Percentiles rank a stretch among this genome's conserved stretches.
Conservation (phyloP, 1,140 invertebrate genomes). For the Aricia agestis region DNA sequence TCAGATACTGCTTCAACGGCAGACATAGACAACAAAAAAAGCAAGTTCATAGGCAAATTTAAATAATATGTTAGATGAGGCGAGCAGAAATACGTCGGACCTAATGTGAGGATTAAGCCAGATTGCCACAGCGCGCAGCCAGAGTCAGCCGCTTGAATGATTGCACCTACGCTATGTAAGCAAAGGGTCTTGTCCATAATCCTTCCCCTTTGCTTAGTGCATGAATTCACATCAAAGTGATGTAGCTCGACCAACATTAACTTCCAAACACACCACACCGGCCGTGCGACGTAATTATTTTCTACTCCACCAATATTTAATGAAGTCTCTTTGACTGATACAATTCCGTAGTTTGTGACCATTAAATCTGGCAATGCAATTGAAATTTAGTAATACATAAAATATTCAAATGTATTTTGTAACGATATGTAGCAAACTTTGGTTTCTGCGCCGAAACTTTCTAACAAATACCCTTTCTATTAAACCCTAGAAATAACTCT, state of each 20-base stretch:
- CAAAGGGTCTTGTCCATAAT: conserved; percentile 53
- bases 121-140: conserved; percentile 29
- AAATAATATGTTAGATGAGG: not conserved
- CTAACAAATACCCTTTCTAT: no score
- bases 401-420: no score
- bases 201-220: conserved; percentile 51
- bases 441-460: no score
- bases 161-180: conserved; percentile 50
- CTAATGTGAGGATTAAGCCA: conserved; percentile 33
- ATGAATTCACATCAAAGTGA: conserved; percentile 61
- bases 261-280: conserved; percentile 37
- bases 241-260: conserved; percentile 44
- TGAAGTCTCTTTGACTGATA: not conserved
- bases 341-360: not conserved
- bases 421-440: no score
- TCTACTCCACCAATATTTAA: conserved; percentile 29
- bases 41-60: not conserved
- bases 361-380: not conserved
- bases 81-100: not conserved
- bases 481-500: no score
- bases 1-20: no score
- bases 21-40: not conserved
- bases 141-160: conserved; percentile 48
- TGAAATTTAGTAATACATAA: not conserved
- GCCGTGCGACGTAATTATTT: conserved; percentile 28